phyloP scores from a whole-genome alignment of 2,113 vertebrate genomes.

The Brachypodius melanocephalos region DNA sequence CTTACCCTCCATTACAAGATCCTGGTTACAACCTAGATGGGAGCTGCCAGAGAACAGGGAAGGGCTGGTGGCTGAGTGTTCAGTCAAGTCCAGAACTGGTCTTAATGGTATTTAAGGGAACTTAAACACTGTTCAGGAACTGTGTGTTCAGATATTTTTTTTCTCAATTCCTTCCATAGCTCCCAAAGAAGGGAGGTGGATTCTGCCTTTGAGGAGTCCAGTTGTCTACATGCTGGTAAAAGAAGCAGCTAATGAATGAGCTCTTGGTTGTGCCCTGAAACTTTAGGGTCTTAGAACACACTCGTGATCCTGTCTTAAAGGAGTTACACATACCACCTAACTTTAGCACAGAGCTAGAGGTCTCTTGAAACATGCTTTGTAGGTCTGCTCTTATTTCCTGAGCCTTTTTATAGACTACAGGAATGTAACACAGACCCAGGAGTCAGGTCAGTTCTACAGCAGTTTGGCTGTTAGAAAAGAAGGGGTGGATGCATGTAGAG shows the following conservation, averaged over 20 bases:
- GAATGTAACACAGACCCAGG: neutral
- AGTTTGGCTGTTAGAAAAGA: neutral
- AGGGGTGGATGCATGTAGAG: neutral
- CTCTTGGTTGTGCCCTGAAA: neutral
- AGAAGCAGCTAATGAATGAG: neutral
- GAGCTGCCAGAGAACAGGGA: neutral
- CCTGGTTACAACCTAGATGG: neutral
- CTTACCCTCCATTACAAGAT: neutral
- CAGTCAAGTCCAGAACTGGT: neutral
- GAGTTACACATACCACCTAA: neutral
- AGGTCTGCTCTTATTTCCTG: neutral
- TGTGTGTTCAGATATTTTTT: neutral
- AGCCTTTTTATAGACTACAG: neutral
- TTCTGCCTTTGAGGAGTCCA: neutral
- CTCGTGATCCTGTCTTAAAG: neutral
- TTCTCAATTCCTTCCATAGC: neutral
- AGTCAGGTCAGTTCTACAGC: neutral
- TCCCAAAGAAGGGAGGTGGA: neutral
- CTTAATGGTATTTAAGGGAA: neutral
- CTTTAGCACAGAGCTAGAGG: neutral
- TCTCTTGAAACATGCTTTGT: neutral
- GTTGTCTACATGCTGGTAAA: neutral
- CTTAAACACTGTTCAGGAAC: too few species aligned
- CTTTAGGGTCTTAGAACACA: neutral
- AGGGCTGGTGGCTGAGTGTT: neutral